These are phyloP conservation scores for Thomomys bottae DNA, from an alignment of 2,113 vertebrate genomes.

Conservation along the genomic window DNA sequence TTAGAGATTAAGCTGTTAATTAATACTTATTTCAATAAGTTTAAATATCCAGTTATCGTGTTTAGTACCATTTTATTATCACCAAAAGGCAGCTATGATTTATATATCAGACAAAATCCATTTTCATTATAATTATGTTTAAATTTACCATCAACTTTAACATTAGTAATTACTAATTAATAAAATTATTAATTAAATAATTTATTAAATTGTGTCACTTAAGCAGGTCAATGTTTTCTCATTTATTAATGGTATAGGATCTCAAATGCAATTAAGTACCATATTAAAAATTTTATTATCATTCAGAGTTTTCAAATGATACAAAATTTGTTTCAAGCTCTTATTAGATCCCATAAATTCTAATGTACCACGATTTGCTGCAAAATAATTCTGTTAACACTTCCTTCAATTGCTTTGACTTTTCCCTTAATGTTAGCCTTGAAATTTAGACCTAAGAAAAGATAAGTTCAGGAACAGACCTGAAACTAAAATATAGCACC, in stretches of 20 bases:
- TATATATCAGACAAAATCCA: conserved; percentile 21
- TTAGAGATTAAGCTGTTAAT: conserved; percentile 24
- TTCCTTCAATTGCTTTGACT: background rate
- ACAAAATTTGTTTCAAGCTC: conserved; percentile 32
- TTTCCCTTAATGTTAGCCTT: background rate
- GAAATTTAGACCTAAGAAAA: background rate
- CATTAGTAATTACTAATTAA: conserved; percentile 11
- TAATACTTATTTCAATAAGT: conserved; percentile 28
- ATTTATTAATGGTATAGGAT: conserved; percentile 12
- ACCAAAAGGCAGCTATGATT: conserved; percentile 8
- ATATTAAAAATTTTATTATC: conserved; percentile 24
- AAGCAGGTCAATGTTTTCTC: background rate
- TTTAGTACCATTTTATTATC: conserved; percentile 11
- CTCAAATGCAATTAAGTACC: conserved; percentile 33
- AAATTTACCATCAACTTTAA: conserved; percentile 28
- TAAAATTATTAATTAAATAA: conserved; percentile 40
- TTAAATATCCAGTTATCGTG: background rate
- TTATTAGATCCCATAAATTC: background rate
- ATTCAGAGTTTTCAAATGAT: conserved; percentile 23
- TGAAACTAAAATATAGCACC: background rate
- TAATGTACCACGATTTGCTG: background rate
- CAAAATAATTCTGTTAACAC: conserved; percentile 13
- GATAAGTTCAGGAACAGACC: background rate
- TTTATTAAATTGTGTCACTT: background rate
- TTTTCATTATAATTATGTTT: conserved; percentile 59